A percentile compares a stretch with the other conserved stretches of the same genome.
These are phyloP conservation scores for Ornithoptera priamus DNA, from an alignment of 2,888 invertebrate species.

Conservation along the genomic window DNA sequence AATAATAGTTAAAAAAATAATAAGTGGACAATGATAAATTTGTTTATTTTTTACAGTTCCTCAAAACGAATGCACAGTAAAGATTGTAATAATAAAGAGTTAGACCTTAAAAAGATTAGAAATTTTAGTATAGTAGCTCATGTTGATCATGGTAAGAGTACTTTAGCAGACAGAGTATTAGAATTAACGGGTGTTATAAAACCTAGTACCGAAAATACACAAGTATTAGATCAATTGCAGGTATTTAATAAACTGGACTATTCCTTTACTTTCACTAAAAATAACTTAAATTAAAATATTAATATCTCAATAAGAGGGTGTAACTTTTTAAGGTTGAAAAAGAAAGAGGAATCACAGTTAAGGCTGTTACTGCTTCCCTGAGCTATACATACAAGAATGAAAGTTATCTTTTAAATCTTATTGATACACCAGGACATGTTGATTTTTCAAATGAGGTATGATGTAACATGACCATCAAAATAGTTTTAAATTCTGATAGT, in stretches of 20 bases:
- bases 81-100: constrained; percentile 38
- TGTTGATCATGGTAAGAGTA: constrained; percentile 99
- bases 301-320: neutral
- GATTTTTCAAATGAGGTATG: constrained; percentile 97
- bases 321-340: constrained; percentile 85
- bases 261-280: neutral
- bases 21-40: neutral
- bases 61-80: constrained; percentile 48
- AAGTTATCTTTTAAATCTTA: constrained; percentile 93
- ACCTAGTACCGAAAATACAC: constrained; percentile 82
- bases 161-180: constrained; percentile 95
- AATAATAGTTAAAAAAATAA: neutral
- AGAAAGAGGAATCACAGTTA: constrained; percentile 98
- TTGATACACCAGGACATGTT: constrained; percentile 99
- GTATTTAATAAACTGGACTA: constrained; percentile 42
- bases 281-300: neutral
- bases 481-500: too few relatives aligned
- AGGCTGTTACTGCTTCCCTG: constrained; percentile 97
- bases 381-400: constrained; percentile 85
- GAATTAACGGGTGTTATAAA: constrained; percentile 93
- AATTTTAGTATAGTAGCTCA: constrained; percentile 99
- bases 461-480: neutral
- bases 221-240: constrained; percentile 88
- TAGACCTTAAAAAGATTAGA: constrained; percentile 81
- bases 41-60: constrained; percentile 38